Conservation (phyloP, 2,797 vertebrate genomes). For the Australoheros facetus region DNA sequence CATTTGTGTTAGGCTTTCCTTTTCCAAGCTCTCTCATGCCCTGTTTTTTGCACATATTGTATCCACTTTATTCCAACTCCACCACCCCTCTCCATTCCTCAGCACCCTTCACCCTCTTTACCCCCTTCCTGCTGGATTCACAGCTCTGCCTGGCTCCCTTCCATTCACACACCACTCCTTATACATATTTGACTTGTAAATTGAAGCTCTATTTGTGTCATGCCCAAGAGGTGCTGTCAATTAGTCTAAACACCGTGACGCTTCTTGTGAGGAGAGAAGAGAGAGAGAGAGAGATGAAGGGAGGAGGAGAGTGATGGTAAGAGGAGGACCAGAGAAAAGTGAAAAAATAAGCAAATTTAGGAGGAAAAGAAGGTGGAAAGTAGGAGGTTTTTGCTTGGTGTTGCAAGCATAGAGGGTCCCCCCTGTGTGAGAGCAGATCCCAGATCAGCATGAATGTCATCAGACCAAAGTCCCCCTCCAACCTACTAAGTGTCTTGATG, state of each 20-base stretch:
- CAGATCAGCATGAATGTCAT: constrained; percentile 35
- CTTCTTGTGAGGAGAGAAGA: constrained; percentile 41
- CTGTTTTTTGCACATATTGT: constrained; percentile 1
- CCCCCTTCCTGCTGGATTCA: constrained; percentile 14
- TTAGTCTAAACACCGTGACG: constrained; percentile 67
- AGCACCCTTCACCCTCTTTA: background rate
- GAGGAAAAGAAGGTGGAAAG: background rate
- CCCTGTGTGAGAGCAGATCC: constrained; percentile 26
- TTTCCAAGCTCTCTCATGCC: background rate
- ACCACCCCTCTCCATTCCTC: background rate
- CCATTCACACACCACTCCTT: constrained; percentile 48
- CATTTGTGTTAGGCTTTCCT: background rate
- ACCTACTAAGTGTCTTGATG: constrained; percentile 8
- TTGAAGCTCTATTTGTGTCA: constrained; percentile 74
- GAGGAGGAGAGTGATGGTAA: background rate
- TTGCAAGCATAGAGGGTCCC: background rate
- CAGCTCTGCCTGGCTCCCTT: constrained; percentile 44
- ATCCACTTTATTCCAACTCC: background rate
- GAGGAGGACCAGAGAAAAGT: background rate
- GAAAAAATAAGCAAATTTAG: background rate
- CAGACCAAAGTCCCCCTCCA: constrained; percentile 7
- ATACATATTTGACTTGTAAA: constrained; percentile 78
- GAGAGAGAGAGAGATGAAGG: background rate
- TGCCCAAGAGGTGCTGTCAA: constrained; percentile 75
- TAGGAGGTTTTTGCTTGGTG: constrained; percentile 3